Percentiles rank a stretch among this genome's conserved stretches.
These are phyloP conservation scores for Acyrthosiphon pisum DNA, from an alignment of 1,140 invertebrate genomes.

Conservation along the genomic window DNA sequence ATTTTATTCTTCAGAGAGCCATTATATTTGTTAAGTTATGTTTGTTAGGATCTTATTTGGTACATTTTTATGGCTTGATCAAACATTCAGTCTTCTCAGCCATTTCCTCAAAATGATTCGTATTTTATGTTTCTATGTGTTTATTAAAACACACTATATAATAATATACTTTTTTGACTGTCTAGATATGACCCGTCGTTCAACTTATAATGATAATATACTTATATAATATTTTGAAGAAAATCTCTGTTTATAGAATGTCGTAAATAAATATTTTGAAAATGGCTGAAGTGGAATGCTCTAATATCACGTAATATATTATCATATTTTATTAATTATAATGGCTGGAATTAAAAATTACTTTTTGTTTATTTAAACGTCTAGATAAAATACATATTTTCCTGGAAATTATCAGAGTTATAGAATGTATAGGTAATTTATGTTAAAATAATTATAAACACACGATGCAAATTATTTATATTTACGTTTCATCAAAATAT, in stretches of 20 bases:
- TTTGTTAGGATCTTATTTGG: not conserved
- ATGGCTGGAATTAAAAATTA: too few relatives aligned
- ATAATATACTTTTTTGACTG: not conserved
- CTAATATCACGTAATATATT: not conserved
- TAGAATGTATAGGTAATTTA: too few relatives aligned
- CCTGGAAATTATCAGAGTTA: too few relatives aligned
- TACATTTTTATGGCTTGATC: not conserved
- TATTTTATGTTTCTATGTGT: not conserved
- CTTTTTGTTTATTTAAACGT: not conserved
- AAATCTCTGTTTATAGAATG: too few relatives aligned
- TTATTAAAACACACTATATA: not conserved
- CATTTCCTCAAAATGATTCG: not conserved
- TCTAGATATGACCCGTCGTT: not conserved
- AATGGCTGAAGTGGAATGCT: not conserved
- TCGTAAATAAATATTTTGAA: not conserved
- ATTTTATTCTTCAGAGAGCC: not conserved
- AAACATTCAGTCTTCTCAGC: not conserved
- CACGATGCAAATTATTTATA: too few relatives aligned
- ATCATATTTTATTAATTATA: not conserved
- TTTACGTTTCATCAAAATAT: too few relatives aligned
- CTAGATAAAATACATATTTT: not conserved
- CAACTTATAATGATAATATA: not conserved
- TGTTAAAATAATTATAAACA: too few relatives aligned
- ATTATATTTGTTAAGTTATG: not conserved
- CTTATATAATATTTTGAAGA: not conserved